Percentiles rank a stretch among this genome's conserved stretches.
Conservation (phyloP, 2,113 vertebrate species). For the Python bivittatus region DNA sequence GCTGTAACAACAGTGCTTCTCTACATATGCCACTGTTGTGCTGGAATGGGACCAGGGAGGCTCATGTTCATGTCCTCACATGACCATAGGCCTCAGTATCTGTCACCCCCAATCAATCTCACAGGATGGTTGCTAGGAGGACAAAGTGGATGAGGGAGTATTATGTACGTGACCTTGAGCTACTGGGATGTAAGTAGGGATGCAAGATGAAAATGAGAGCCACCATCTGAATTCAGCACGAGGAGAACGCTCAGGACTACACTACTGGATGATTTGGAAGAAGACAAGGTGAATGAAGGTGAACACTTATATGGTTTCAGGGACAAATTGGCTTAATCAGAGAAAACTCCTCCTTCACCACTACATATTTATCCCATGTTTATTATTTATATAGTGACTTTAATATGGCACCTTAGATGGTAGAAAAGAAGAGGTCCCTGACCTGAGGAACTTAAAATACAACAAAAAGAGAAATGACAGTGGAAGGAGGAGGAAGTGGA, state of each 20-base stretch:
- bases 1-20: neutral
- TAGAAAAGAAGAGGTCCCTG: neutral
- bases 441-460: neutral
- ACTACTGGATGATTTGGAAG: neutral
- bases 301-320: neutral
- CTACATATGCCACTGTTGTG: neutral
- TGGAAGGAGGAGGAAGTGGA: neutral
- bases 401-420: neutral
- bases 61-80: neutral
- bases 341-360: neutral
- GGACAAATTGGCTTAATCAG: neutral
- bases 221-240: neutral
- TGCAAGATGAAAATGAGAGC: neutral
- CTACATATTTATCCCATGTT: neutral
- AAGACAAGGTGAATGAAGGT: neutral
- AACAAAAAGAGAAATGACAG: neutral
- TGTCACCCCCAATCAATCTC: neutral
- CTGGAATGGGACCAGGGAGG: neutral
- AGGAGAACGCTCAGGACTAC: neutral
- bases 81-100: neutral
- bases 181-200: neutral
- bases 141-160: neutral
- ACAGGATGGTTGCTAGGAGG: neutral
- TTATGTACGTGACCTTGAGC: neutral
- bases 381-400: neutral